phyloP scores from a whole-genome alignment of 2,113 vertebrate genomes.

The Condylura cristata region DNA sequence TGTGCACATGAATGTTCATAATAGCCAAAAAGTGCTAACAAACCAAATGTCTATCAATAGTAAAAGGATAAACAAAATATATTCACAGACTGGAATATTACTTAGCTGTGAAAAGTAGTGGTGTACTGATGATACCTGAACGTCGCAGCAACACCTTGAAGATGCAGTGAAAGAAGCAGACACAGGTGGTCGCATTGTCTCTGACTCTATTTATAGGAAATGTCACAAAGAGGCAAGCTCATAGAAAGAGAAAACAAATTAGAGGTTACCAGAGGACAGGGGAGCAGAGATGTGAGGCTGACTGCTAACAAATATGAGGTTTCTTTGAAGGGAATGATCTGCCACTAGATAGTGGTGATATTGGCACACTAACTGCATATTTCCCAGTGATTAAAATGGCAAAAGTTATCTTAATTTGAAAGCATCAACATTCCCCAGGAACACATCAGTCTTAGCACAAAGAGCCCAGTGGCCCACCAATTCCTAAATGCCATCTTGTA shows the following conservation, averaged over 20 bases:
- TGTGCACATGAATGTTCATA: neutral
- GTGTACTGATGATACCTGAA: neutral
- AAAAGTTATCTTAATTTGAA: neutral
- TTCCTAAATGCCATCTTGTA: neutral
- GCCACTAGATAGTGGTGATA: neutral
- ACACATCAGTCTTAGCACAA: neutral
- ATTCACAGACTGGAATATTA: neutral
- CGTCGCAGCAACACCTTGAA: neutral
- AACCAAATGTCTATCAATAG: neutral
- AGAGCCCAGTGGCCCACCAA: neutral
- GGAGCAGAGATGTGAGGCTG: neutral
- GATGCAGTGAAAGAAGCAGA: constrained; percentile 17
- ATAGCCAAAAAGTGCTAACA: neutral
- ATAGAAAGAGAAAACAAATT: neutral
- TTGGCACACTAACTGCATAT: neutral
- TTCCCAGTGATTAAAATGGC: neutral
- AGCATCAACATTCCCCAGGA: neutral
- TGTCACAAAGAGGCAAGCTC: neutral
- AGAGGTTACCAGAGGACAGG: neutral
- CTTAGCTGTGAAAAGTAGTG: neutral
- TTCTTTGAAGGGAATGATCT: constrained; percentile 29
- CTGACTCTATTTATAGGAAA: neutral
- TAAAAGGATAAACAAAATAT: neutral
- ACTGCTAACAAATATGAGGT: neutral
- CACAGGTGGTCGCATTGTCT: neutral